phyloP scores from a whole-genome alignment of 2,797 vertebrate genomes.

The Enoplosus armatus region DNA sequence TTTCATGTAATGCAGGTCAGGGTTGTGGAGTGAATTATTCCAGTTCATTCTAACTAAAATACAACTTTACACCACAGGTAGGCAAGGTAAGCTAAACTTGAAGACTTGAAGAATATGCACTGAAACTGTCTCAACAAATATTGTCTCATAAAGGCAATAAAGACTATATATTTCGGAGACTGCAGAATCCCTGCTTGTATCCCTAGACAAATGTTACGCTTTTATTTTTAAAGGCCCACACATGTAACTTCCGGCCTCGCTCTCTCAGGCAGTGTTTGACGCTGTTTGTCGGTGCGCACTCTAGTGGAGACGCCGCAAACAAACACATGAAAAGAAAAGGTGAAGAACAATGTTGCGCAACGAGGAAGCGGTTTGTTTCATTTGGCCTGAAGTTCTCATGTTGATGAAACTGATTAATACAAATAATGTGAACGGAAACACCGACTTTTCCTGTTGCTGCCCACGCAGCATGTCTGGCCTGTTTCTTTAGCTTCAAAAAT shows the following conservation, averaged over 20 bases:
- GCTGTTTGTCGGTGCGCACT: conserved; percentile 40
- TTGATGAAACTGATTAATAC: conserved; percentile 47
- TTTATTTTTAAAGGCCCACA: conserved; percentile 52
- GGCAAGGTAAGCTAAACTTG: neutral
- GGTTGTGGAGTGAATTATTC: neutral
- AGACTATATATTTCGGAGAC: neutral
- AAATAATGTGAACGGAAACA: conserved; percentile 53
- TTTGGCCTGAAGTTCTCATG: conserved; percentile 25
- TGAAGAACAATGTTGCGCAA: conserved; percentile 53
- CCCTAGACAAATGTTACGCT: neutral
- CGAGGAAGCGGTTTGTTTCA: conserved; percentile 41
- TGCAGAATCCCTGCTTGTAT: neutral
- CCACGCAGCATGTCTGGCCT: too few species aligned
- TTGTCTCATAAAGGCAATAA: neutral
- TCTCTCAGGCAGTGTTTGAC: neutral
- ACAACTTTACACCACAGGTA: neutral
- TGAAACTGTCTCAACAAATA: neutral
- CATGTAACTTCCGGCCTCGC: conserved; percentile 4
- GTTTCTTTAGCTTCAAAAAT: neutral
- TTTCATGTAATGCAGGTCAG: neutral
- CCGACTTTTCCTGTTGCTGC: conserved; percentile 49
- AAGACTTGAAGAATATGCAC: neutral
- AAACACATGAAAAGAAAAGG: conserved; percentile 5
- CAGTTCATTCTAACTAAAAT: neutral
- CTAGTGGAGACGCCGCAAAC: conserved; percentile 42